Conservation (phyloP, 2,797 vertebrate genomes). For the Clarias platycephalus region DNA sequence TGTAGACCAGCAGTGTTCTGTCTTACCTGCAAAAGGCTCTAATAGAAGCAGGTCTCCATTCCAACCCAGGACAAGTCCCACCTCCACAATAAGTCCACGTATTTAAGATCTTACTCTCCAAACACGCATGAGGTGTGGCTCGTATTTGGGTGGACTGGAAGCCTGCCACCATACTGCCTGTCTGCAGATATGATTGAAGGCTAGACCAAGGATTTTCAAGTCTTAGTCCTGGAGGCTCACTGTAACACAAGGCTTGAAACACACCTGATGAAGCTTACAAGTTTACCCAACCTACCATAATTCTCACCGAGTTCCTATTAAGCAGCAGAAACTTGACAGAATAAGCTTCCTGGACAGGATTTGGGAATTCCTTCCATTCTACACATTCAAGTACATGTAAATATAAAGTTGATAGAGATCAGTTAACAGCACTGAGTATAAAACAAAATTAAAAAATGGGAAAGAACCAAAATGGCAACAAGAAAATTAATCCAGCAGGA, state of each 20-base stretch:
- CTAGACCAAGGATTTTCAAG: neutral
- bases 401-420: neutral
- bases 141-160: neutral
- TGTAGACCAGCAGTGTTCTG: neutral
- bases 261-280: neutral
- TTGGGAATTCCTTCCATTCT: neutral
- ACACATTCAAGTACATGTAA: neutral
- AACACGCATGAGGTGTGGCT: neutral
- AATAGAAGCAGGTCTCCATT: neutral
- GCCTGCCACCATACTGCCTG: neutral
- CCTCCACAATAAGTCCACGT: neutral
- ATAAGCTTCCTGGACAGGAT: neutral
- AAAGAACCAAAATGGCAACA: neutral
- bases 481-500: neutral
- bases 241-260: conserved; percentile 1
- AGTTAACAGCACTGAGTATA: neutral
- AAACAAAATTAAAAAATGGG: neutral
- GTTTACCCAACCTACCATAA: too few relatives aligned
- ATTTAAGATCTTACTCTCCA: neutral
- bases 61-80: neutral
- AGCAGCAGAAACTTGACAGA: neutral
- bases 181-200: neutral
- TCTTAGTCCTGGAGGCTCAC: neutral
- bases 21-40: neutral
- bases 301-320: neutral